phyloP scores from a whole-genome alignment of 1,140 invertebrate genomes.

The Pogonomyrmex barbatus region DNA sequence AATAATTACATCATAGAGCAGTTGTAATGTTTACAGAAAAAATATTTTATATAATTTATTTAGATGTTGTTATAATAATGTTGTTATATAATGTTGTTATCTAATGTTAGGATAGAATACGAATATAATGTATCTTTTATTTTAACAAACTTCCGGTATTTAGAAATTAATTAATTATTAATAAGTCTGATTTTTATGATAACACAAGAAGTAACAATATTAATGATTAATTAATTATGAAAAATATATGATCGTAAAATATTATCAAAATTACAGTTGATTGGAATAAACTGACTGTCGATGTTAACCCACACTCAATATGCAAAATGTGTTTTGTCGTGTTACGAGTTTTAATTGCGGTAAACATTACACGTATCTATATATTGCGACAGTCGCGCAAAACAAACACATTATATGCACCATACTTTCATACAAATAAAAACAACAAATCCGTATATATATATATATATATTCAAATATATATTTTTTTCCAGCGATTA shows the following conservation, averaged over 20 bases:
- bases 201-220: neutral
- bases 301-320: conserved; percentile 1
- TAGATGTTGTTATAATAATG: neutral
- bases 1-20: neutral
- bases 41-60: neutral
- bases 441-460: conserved; percentile 23
- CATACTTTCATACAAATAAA: conserved; percentile 32
- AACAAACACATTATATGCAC: conserved; percentile 18
- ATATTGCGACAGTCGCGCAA: conserved; percentile 22
- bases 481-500: neutral
- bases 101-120: neutral
- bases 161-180: no score
- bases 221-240: neutral
- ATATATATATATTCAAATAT: neutral
- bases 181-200: conserved; percentile 5
- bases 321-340: neutral
- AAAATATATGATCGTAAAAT: neutral
- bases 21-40: neutral
- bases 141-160: neutral
- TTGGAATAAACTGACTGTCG: conserved; percentile 1
- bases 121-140: neutral
- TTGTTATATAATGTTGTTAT: no score
- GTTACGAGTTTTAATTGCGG: neutral
- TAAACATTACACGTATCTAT: conserved; percentile 27
- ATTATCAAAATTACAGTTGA: neutral